Evolutionary conservation across 2,888 invertebrate genomes (phyloP).

Genomic region (Acrobasis suavella): DNA sequence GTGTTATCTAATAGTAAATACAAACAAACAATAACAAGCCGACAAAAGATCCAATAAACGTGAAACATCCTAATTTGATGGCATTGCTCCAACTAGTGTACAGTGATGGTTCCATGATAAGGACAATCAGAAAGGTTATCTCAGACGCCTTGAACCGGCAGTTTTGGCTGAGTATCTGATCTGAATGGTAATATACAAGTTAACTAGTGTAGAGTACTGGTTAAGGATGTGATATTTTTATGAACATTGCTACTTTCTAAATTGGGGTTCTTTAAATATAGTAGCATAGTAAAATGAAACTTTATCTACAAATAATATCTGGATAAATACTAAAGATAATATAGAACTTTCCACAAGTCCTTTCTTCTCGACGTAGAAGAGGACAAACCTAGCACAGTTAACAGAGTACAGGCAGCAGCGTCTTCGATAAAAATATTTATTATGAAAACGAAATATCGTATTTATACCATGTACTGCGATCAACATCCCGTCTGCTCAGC

Average conservation of each 20-base stretch:
- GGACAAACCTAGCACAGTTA: no score
- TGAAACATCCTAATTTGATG: conserved; percentile 50
- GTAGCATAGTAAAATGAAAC: no score
- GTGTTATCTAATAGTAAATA: conserved; percentile 13
- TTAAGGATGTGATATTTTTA: conserved; percentile 6
- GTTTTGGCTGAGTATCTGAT: conserved; percentile 47
- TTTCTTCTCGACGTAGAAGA: no score
- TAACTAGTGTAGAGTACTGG: background rate
- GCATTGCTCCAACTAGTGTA: conserved; percentile 53
- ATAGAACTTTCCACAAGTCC: no score
- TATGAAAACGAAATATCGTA: no score
- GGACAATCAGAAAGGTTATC: conserved; percentile 74
- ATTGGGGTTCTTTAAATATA: no score
- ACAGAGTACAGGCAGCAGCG: no score
- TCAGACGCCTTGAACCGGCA: conserved; percentile 67
- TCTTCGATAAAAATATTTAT: no score
- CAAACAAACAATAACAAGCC: conserved; percentile 22
- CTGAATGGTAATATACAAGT: background rate
- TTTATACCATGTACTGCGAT: no score
- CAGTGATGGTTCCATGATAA: conserved; percentile 63
- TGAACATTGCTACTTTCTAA: background rate
- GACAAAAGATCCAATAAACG: conserved; percentile 33
- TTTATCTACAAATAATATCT: no score
- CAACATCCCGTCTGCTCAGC: no score
- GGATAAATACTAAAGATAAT: no score